phyloP scores from a whole-genome alignment of 2,888 invertebrate genomes.

The Cylloceria caligata region DNA sequence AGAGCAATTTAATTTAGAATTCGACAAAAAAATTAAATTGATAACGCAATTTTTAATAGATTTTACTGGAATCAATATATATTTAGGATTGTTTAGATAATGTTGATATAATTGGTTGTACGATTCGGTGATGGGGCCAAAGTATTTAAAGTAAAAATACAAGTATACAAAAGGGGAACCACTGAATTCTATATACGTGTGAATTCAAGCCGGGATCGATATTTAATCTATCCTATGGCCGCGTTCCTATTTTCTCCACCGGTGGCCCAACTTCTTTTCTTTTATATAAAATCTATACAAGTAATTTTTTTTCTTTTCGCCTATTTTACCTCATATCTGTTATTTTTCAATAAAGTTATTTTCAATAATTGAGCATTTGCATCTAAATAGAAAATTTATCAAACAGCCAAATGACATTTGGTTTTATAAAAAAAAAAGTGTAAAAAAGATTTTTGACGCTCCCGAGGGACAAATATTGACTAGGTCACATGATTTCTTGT shows the following conservation, averaged over 20 bases:
- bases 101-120: not conserved
- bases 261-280: constrained; percentile 16
- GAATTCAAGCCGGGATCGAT: constrained; percentile 24
- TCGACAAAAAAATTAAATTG: too few relatives aligned
- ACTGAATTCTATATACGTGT: not conserved
- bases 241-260: constrained; percentile 27
- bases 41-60: not conserved
- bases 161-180: not conserved
- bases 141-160: not conserved
- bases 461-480: not conserved
- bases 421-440: not conserved
- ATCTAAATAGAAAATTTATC: not conserved
- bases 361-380: not conserved
- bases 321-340: not conserved
- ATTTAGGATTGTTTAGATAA: not conserved
- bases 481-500: not conserved
- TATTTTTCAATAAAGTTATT: not conserved
- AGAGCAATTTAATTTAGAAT: too few relatives aligned
- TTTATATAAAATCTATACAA: not conserved
- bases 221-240: constrained; percentile 16
- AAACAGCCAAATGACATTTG: not conserved
- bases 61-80: not conserved
- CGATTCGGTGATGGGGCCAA: not conserved
- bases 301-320: not conserved
- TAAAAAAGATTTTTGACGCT: too few relatives aligned